These are phyloP conservation scores for Dendrolimus houi DNA, from an alignment of 2,888 invertebrate genomes.

Conservation along the genomic window DNA sequence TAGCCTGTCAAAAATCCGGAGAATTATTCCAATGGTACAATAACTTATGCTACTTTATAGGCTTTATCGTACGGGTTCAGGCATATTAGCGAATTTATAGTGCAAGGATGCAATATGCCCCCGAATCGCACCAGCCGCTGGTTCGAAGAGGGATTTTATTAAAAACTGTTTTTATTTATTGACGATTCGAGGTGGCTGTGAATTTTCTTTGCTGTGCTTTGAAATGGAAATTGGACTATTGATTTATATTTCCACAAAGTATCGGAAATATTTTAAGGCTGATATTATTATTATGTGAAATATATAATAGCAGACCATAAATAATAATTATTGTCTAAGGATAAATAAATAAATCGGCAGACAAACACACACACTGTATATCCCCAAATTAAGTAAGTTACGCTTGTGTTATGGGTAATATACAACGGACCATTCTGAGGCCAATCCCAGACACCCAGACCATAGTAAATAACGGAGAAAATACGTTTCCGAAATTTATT, in stretches of 20 bases:
- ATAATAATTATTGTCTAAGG: too few species aligned
- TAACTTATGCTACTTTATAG: slow-evolving; percentile 72
- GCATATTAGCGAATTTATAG: slow-evolving; percentile 71
- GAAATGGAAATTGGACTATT: slow-evolving; percentile 19
- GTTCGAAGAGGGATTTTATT: slow-evolving; percentile 59
- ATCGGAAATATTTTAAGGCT: too few species aligned
- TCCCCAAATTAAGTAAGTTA: too few species aligned
- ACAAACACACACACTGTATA: too few species aligned
- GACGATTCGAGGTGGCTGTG: slow-evolving; percentile 43
- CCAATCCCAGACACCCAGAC: too few species aligned
- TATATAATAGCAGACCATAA: too few species aligned
- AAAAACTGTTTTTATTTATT: slow-evolving; percentile 71
- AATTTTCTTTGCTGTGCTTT: slow-evolving; percentile 31
- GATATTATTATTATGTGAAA: too few species aligned
- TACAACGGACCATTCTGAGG: too few species aligned
- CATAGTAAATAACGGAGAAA: too few species aligned
- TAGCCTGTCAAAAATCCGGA: slow-evolving; percentile 76
- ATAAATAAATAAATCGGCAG: too few species aligned
- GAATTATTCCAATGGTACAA: slow-evolving; percentile 71
- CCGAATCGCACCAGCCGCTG: slow-evolving; percentile 35
- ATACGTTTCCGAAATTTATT: too few species aligned
- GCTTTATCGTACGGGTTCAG: slow-evolving; percentile 71
- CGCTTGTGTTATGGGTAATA: too few species aligned
- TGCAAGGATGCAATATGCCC: slow-evolving; percentile 64
- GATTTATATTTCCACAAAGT: slow-evolving; percentile 2